Evolutionary conservation across 2,113 vertebrate genomes (phyloP).

Genomic region (Ginglymostoma cirratum): DNA sequence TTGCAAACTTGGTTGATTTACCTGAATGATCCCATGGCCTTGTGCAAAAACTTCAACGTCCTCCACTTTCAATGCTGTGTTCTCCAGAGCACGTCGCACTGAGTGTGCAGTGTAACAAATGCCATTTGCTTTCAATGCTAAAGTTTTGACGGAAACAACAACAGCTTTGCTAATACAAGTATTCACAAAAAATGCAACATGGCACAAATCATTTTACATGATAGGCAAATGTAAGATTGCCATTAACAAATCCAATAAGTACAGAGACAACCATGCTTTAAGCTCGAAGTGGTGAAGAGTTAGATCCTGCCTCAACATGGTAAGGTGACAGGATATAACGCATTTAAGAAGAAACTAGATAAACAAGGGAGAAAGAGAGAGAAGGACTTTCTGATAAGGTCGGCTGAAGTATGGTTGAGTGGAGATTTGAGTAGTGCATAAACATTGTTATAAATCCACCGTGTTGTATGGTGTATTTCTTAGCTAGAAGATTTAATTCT

Average conservation of each 20-base stretch:
- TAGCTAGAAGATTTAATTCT: neutral
- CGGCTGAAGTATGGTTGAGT: neutral
- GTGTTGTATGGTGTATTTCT: neutral
- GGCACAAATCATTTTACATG: neutral
- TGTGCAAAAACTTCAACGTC: slow-evolving; percentile 96
- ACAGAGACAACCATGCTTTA: neutral
- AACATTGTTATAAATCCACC: neutral
- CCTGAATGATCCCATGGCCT: slow-evolving; percentile 95
- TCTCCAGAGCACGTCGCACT: slow-evolving; percentile 89
- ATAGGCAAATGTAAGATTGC: neutral
- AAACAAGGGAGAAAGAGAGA: neutral
- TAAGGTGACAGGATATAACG: neutral
- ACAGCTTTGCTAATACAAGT: neutral
- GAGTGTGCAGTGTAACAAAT: slow-evolving; percentile 74
- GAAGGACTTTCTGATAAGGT: neutral
- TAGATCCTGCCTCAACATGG: neutral
- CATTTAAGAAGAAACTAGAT: neutral
- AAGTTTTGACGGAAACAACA: slow-evolving; percentile 41
- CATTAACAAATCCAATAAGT: neutral
- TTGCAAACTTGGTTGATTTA: slow-evolving; percentile 43
- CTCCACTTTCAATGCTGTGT: slow-evolving; percentile 86
- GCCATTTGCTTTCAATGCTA: slow-evolving; percentile 82
- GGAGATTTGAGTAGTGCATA: neutral
- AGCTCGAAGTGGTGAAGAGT: neutral
- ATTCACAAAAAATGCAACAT: neutral